Percentiles rank a stretch among this genome's conserved stretches.
Evolutionary conservation across 2,113 vertebrate species (phyloP).

Genomic region (Siniperca chuatsi): DNA sequence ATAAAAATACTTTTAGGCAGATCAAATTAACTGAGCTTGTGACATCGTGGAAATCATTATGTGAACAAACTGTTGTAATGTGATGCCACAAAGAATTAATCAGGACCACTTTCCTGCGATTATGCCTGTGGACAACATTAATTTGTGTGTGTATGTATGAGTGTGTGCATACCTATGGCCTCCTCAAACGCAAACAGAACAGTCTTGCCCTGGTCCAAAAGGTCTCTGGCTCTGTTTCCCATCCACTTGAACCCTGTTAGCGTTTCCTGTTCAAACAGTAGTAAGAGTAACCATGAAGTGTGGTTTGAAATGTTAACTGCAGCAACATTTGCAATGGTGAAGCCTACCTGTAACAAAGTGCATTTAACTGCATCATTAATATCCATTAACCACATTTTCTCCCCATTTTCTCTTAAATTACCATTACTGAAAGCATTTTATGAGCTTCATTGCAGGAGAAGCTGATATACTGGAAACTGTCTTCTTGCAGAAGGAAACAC

Average conservation of each 20-base stretch:
- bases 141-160: constrained; percentile 9
- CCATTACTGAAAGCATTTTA: not conserved
- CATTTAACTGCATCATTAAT: not conserved
- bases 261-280: constrained; percentile 88
- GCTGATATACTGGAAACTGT: not conserved
- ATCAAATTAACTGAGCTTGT: constrained; percentile 1
- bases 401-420: not conserved
- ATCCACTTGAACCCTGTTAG: constrained; percentile 99
- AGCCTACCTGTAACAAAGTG: not conserved
- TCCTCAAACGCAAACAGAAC: constrained; percentile 99
- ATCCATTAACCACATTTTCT: not conserved
- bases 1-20: not conserved
- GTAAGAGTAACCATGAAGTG: not conserved
- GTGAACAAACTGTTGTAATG: not conserved
- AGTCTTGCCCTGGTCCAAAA: constrained; percentile 91
- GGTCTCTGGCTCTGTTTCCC: constrained; percentile 94
- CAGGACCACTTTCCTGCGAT: not conserved
- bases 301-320: constrained; percentile 3
- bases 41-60: not conserved
- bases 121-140: not conserved
- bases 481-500: not conserved
- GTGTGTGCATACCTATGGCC: constrained; percentile 90
- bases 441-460: not conserved
- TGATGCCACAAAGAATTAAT: constrained; percentile 1
- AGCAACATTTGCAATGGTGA: constrained; percentile 4